Conservation (phyloP, 37 sponge, comb jelly and placozoan genomes). For the Crambe crambe region DNA sequence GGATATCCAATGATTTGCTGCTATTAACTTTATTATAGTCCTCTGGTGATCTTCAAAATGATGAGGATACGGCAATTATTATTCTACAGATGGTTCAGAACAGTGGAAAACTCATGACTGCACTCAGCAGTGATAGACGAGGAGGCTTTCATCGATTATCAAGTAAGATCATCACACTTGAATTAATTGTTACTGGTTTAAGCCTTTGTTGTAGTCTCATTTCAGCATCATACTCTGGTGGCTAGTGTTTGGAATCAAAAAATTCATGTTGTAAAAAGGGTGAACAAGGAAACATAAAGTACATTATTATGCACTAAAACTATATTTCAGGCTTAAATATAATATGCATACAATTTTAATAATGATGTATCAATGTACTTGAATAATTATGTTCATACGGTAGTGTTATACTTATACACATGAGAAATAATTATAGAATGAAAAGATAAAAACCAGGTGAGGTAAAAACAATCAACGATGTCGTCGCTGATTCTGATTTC, state of each 20-base stretch:
- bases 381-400: too few species aligned
- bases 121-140: slow-evolving; percentile 56
- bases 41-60: slow-evolving; percentile 74
- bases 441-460: neutral
- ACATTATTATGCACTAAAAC: too few species aligned
- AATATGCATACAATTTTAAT: too few species aligned
- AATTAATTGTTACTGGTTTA: neutral
- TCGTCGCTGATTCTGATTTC: neutral
- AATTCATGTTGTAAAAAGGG: slow-evolving; percentile 68
- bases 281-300: slow-evolving; percentile 53
- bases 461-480: neutral
- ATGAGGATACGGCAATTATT: slow-evolving; percentile 64
- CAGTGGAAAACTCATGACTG: slow-evolving; percentile 51
- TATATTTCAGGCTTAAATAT: too few species aligned
- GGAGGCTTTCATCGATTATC: slow-evolving; percentile 62
- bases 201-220: slow-evolving; percentile 30
- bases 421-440: neutral
- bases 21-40: slow-evolving; percentile 57
- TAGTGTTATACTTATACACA: neutral
- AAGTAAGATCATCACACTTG: slow-evolving; percentile 24
- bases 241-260: slow-evolving; percentile 75
- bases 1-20: too few species aligned
- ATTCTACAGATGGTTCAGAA: slow-evolving; percentile 62
- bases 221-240: slow-evolving; percentile 62
- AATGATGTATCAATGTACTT: too few species aligned